phyloP scores from a whole-genome alignment of 2,113 vertebrate species.

The Naja naja region DNA sequence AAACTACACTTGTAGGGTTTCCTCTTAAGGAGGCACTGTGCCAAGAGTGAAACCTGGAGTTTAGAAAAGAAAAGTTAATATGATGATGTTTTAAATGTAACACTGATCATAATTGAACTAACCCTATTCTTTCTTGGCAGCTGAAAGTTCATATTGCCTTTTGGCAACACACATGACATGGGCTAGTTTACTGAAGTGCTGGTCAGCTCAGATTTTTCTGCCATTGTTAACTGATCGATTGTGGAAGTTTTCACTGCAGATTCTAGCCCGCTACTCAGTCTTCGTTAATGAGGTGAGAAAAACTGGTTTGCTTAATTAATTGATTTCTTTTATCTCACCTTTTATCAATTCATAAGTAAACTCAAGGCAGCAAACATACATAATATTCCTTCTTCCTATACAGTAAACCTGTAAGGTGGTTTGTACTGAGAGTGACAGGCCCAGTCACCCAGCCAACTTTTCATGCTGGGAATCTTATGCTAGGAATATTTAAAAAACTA shows the following conservation, averaged over 20 bases:
- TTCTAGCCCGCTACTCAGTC: slow-evolving; percentile 84
- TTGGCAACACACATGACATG: slow-evolving; percentile 84
- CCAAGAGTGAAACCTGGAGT: background rate
- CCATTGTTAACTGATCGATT: slow-evolving; percentile 83
- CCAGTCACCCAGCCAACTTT: background rate
- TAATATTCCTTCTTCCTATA: background rate
- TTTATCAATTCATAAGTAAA: background rate
- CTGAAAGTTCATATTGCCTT: slow-evolving; percentile 80
- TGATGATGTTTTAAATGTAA: background rate
- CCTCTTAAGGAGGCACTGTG: background rate
- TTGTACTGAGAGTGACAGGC: background rate
- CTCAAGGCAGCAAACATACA: background rate
- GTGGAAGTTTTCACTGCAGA: slow-evolving; percentile 91
- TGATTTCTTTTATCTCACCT: background rate
- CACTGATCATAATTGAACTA: background rate
- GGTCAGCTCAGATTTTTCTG: slow-evolving; percentile 87
- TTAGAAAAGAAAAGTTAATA: background rate
- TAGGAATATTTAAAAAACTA: background rate
- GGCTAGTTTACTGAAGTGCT: slow-evolving; percentile 82
- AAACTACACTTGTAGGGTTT: background rate
- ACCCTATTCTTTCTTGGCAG: slow-evolving; percentile 58
- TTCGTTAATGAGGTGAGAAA: slow-evolving; percentile 85
- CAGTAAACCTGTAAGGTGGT: too few species aligned
- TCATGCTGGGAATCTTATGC: background rate
- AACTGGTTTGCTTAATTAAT: background rate